Percentiles rank a stretch among this genome's conserved stretches.
Conservation (phyloP, 2,888 invertebrate genomes). For the Amphipoea oculea region DNA sequence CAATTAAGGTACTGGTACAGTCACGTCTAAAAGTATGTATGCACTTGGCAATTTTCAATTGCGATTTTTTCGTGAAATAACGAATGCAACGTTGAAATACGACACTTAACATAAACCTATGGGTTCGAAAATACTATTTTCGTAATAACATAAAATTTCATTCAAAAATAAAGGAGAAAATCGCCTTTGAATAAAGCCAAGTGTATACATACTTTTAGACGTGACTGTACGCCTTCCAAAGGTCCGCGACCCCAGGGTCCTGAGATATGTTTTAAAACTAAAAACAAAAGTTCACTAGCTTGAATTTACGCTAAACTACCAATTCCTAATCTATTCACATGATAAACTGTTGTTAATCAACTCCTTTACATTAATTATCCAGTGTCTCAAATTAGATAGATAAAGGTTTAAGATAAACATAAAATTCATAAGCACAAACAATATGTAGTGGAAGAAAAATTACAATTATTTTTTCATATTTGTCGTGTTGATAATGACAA, state of each 20-base stretch:
- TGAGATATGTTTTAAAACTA: background rate
- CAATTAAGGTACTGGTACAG: too few species aligned
- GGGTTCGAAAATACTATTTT: too few species aligned
- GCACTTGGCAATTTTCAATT: too few species aligned
- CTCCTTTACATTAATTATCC: background rate
- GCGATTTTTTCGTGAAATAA: too few species aligned
- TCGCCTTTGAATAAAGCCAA: too few species aligned
- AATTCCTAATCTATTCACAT: background rate
- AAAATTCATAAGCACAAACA: background rate
- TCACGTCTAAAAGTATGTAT: too few species aligned
- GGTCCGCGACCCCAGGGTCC: background rate
- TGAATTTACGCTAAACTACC: background rate
- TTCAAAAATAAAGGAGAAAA: too few species aligned
- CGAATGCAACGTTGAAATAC: too few species aligned
- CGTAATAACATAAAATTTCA: too few species aligned
- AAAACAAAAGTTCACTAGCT: background rate
- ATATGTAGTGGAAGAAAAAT: background rate
- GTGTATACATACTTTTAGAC: too few species aligned
- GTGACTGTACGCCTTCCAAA: background rate
- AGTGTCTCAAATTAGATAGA: background rate
- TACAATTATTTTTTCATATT: background rate
- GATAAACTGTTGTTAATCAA: background rate
- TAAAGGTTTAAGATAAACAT: slow-evolving; percentile 3
- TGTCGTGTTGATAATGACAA: too few species aligned
- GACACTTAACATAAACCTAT: too few species aligned